phyloP scores from a whole-genome alignment of 1,140 invertebrate genomes.

The Lordiphosa mommai region DNA sequence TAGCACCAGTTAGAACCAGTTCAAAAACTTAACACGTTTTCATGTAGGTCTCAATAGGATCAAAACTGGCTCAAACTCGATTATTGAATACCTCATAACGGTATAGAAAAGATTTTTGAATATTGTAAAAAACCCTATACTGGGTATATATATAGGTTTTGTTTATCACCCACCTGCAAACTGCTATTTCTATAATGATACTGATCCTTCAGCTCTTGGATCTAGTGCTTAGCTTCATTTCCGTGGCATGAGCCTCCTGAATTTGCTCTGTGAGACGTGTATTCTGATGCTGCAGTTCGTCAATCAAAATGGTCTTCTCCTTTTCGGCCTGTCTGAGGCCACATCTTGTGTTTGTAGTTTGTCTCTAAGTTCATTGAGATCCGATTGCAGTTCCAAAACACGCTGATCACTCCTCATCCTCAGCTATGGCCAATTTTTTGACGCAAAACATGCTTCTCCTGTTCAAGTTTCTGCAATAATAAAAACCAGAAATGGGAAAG shows the following conservation, averaged over 20 bases:
- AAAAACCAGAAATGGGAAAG: constrained; percentile 49
- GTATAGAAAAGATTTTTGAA: no score
- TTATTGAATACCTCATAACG: no score
- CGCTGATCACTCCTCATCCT: constrained; percentile 94
- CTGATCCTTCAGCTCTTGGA: constrained; percentile 91
- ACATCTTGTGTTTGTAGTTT: constrained; percentile 82
- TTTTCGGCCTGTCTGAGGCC: constrained; percentile 86
- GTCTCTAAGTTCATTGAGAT: constrained; percentile 87
- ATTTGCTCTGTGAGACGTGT: constrained; percentile 92
- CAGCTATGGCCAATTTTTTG: constrained; percentile 90
- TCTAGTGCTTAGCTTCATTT: constrained; percentile 90
- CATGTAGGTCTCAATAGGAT: no score
- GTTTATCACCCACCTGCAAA: constrained; percentile 83
- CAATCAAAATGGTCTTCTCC: constrained; percentile 89
- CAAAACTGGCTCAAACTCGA: no score
- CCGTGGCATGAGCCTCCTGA: constrained; percentile 89
- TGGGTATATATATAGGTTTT: no score
- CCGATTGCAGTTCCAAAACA: constrained; percentile 91
- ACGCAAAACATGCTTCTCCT: constrained; percentile 93
- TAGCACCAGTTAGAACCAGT: no score
- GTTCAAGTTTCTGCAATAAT: constrained; percentile 90
- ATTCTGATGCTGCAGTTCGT: constrained; percentile 94
- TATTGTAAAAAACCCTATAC: no score
- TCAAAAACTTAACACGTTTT: no score
- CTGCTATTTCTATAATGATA: constrained; percentile 89